These are phyloP conservation scores for Cataglyphis altisquamis DNA, from an alignment of 2,888 invertebrate genomes.

Conservation along the genomic window DNA sequence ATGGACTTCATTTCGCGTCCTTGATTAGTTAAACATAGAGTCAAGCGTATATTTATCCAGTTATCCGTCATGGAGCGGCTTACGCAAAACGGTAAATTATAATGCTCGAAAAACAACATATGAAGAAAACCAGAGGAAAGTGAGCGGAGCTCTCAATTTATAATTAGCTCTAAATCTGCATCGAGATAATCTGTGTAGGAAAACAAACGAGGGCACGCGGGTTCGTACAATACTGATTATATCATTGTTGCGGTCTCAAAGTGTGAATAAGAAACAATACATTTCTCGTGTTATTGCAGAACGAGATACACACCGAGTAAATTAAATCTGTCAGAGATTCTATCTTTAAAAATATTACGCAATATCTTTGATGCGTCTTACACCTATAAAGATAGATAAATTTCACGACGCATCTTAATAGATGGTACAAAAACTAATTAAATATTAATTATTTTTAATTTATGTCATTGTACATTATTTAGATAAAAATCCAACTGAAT, in stretches of 20 bases:
- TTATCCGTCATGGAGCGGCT: slow-evolving; percentile 40
- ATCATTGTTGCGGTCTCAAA: slow-evolving; percentile 35
- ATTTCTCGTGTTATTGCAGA: background rate
- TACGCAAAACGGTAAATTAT: slow-evolving; percentile 44
- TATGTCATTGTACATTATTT: background rate
- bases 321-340: background rate
- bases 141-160: slow-evolving; percentile 29
- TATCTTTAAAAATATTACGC: background rate
- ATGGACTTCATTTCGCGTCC: slow-evolving; percentile 58
- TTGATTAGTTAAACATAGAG: slow-evolving; percentile 56
- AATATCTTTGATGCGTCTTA: background rate
- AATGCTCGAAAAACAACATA: slow-evolving; percentile 40
- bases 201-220: slow-evolving; percentile 40
- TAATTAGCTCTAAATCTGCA: slow-evolving; percentile 47
- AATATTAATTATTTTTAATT: background rate
- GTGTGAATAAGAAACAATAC: slow-evolving; percentile 23
- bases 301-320: background rate
- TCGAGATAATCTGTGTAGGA: slow-evolving; percentile 41
- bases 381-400: background rate
- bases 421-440: background rate
- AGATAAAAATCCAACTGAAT: background rate
- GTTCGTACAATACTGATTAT: slow-evolving; percentile 12
- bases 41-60: slow-evolving; percentile 53
- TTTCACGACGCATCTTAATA: background rate
- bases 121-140: slow-evolving; percentile 33